Conservation (phyloP, 2,113 vertebrate species). For the Muscicapa adusta region DNA sequence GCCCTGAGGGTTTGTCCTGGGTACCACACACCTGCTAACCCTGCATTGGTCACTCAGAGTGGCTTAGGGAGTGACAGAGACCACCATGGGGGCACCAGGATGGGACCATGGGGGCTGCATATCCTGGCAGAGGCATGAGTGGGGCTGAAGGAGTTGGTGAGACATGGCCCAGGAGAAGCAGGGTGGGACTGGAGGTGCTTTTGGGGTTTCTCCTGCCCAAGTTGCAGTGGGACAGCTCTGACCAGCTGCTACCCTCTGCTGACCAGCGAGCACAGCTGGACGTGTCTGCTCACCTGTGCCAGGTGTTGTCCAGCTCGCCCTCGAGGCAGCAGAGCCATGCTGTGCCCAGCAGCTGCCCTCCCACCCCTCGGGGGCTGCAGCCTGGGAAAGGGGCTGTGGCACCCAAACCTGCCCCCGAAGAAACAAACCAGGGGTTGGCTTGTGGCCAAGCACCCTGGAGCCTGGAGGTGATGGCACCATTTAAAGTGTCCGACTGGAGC, state of each 20-base stretch:
- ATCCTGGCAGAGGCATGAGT: not conserved
- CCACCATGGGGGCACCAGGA: not conserved
- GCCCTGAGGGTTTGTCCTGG: not conserved
- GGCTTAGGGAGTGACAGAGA: not conserved
- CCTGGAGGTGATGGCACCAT: not conserved
- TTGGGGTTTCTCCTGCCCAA: not conserved
- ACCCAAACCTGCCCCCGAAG: not conserved
- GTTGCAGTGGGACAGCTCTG: not conserved
- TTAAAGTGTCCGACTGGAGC: not conserved
- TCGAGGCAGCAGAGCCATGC: not conserved
- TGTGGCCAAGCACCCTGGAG: not conserved
- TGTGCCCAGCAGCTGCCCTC: not conserved
- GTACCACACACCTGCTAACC: not conserved
- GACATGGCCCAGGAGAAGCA: not conserved
- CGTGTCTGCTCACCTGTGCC: not conserved
- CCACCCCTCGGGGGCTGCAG: not conserved
- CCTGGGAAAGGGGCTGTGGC: not conserved
- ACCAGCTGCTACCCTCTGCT: constrained; percentile 32
- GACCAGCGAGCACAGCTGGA: not conserved
- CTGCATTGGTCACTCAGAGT: not conserved
- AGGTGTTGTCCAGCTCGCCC: not conserved
- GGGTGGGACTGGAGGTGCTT: not conserved
- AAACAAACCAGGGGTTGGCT: not conserved
- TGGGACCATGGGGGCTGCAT: not conserved
- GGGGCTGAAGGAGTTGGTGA: not conserved